A percentile compares a stretch with the other conserved stretches of the same genome.
Evolutionary conservation across 2,113 vertebrate species (phyloP).

Genomic region (Phyllopteryx taeniolatus): DNA sequence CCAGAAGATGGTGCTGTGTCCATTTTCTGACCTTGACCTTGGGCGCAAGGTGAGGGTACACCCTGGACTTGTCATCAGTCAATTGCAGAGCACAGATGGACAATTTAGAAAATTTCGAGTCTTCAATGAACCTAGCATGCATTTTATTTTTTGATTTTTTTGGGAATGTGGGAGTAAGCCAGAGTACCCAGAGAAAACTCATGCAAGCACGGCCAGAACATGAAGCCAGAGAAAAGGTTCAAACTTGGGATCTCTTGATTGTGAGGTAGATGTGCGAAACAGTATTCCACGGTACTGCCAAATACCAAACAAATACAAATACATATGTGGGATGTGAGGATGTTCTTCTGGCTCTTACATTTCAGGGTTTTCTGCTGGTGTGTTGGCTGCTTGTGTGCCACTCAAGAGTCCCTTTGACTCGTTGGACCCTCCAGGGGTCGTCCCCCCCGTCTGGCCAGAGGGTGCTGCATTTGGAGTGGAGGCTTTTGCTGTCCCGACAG

Average conservation of each 20-base stretch:
- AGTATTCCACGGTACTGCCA: background rate
- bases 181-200: background rate
- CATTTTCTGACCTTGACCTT: no score
- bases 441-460: conserved; percentile 68
- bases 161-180: background rate
- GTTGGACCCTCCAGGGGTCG: conserved; percentile 60
- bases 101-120: background rate
- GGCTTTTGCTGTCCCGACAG: conserved; percentile 59
- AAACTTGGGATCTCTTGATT: background rate
- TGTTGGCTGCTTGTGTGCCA: conserved; percentile 66
- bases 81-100: no score
- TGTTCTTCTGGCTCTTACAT: conserved; percentile 50
- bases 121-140: background rate
- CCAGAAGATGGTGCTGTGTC: background rate
- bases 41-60: no score
- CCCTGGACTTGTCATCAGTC: no score
- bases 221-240: background rate
- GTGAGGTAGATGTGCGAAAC: background rate
- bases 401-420: conserved; percentile 76
- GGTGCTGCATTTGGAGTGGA: conserved; percentile 59
- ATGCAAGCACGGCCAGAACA: background rate
- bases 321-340: background rate
- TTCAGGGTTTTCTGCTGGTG: conserved; percentile 64
- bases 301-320: background rate
- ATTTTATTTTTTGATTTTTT: background rate